Evolutionary conservation across 1,140 invertebrate genomes (phyloP).

Genomic region (Lanistes nyassanus): DNA sequence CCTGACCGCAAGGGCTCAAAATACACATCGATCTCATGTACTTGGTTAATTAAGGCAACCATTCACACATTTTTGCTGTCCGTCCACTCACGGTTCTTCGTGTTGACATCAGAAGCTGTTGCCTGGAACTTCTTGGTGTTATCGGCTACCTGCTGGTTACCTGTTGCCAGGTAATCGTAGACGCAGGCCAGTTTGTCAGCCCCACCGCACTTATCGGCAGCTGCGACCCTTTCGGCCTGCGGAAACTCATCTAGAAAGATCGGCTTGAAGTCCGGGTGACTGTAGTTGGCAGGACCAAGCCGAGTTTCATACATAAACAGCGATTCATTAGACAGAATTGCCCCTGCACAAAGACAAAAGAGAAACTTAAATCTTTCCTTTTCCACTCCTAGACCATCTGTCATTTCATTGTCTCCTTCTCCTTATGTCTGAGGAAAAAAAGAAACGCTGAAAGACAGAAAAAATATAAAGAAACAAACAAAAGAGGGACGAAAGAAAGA

Average conservation of each 20-base stretch:
- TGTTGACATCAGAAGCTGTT: neutral
- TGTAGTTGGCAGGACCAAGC: neutral
- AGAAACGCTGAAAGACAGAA: too few species aligned
- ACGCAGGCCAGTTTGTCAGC: constrained; percentile 13
- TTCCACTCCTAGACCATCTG: too few species aligned
- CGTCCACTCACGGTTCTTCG: neutral
- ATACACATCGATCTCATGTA: too few species aligned
- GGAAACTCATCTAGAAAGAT: constrained; percentile 6
- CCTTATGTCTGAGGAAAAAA: too few species aligned
- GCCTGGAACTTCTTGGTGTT: neutral
- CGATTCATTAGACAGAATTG: neutral
- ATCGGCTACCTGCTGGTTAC: neutral
- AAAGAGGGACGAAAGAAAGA: neutral
- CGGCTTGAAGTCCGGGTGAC: constrained; percentile 10
- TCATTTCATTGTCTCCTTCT: too few species aligned
- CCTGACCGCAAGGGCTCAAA: too few species aligned
- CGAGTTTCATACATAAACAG: constrained; percentile 7
- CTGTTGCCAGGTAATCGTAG: constrained; percentile 19
- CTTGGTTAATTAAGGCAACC: too few species aligned
- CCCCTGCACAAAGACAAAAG: neutral
- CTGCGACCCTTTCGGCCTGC: neutral
- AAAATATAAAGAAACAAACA: neutral
- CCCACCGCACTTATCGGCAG: neutral
- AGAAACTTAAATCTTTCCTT: too few species aligned
- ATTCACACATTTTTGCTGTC: too few species aligned